Percentiles rank a stretch among this genome's conserved stretches.
Evolutionary conservation across 2,888 invertebrate genomes (phyloP).

Genomic region (Lepidocyrtinus sp.): DNA sequence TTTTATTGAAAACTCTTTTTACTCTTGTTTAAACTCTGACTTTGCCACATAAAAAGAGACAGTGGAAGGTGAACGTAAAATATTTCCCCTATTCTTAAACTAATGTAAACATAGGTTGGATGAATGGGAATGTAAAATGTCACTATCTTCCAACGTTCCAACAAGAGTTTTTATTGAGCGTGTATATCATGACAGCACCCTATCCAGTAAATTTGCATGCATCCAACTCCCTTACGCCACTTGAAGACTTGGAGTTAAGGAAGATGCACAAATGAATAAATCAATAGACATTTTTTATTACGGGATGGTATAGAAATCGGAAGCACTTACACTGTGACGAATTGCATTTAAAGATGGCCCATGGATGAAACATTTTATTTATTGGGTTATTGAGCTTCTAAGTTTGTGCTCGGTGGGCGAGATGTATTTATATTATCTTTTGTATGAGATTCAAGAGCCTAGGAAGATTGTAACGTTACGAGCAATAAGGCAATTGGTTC

Average conservation of each 20-base stretch:
- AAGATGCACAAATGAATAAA: background rate
- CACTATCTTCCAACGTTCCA: conserved; percentile 16
- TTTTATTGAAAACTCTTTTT: conserved; percentile 39
- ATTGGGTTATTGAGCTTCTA: background rate
- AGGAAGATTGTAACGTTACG: background rate
- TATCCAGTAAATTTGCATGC: background rate
- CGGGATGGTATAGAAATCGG: background rate
- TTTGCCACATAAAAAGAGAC: background rate
- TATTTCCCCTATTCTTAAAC: background rate
- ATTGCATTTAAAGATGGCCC: conserved; percentile 12
- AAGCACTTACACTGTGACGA: conserved; percentile 35
- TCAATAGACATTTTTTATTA: background rate
- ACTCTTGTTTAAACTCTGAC: conserved; percentile 21
- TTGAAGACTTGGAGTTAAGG: background rate
- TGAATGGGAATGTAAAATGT: conserved; percentile 28
- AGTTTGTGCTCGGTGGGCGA: no score
- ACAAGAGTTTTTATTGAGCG: background rate
- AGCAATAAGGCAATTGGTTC: conserved; percentile 27
- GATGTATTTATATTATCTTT: background rate
- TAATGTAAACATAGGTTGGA: background rate
- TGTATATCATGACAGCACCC: background rate
- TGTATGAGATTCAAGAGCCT: background rate
- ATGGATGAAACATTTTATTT: background rate
- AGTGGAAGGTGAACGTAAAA: background rate
- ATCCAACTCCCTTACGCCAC: background rate